Evolutionary conservation across 2,113 vertebrate species (phyloP).

Genomic region (Meleagris gallopavo): DNA sequence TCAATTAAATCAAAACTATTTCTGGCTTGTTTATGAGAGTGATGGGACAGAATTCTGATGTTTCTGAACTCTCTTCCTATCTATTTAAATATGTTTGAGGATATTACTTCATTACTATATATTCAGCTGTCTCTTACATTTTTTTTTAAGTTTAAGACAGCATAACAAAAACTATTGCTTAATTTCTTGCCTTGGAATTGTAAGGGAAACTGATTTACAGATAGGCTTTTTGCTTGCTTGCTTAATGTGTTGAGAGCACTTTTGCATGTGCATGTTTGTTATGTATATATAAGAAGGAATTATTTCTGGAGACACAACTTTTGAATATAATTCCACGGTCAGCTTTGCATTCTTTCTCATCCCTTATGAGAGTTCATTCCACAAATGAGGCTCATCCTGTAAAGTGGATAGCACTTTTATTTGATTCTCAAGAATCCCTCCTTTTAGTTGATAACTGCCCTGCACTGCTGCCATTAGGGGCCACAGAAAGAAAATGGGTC

Average conservation of each 20-base stretch:
- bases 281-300: not conserved
- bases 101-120: not conserved
- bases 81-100: not conserved
- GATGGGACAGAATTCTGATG: not conserved
- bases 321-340: not conserved
- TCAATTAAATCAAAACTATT: slow-evolving; percentile 44
- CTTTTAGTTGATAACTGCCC: not conserved
- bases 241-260: not conserved
- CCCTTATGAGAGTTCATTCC: not conserved
- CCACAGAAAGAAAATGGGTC: not conserved
- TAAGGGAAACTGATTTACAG: not conserved
- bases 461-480: not conserved
- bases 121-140: not conserved
- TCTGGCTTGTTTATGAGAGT: slow-evolving; percentile 21
- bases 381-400: not conserved
- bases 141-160: not conserved
- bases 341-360: not conserved
- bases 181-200: not conserved
- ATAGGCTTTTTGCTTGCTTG: not conserved
- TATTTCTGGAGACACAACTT: not conserved
- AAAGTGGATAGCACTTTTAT: not conserved
- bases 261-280: not conserved
- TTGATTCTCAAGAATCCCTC: not conserved
- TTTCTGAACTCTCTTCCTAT: slow-evolving; percentile 20
- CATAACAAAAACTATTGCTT: not conserved